These are phyloP conservation scores for Eumerus sabulonum DNA, from an alignment of 2,888 invertebrate species.

Conservation along the genomic window DNA sequence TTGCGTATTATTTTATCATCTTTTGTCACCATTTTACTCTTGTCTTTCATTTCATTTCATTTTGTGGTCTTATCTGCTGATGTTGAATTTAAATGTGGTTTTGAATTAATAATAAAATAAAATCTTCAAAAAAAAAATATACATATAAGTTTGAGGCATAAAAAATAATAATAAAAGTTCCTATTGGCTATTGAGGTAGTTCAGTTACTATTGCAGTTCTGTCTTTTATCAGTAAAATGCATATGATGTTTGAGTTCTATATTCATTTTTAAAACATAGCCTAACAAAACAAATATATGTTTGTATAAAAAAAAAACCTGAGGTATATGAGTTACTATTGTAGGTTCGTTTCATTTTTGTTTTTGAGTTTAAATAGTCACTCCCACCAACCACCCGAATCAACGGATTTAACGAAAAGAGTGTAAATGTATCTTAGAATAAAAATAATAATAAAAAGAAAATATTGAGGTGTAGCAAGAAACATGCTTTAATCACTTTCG, in stretches of 20 bases:
- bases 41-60: slow-evolving; percentile 13
- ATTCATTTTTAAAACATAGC: slow-evolving; percentile 47
- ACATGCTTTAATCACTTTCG: slow-evolving; percentile 29
- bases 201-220: slow-evolving; percentile 79
- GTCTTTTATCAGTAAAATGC: slow-evolving; percentile 71
- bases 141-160: slow-evolving; percentile 29
- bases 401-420: too few species aligned
- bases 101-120: slow-evolving; percentile 8
- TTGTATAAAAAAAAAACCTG: slow-evolving; percentile 70
- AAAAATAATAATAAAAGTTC: slow-evolving; percentile 44
- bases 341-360: slow-evolving; percentile 67
- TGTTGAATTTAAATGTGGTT: slow-evolving; percentile 10
- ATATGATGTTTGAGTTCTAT: slow-evolving; percentile 50
- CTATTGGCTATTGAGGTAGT: slow-evolving; percentile 78
- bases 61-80: slow-evolving; percentile 12
- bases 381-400: too few species aligned
- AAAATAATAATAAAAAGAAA: slow-evolving; percentile 26
- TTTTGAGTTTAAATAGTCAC: too few species aligned
- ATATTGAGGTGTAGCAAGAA: slow-evolving; percentile 52
- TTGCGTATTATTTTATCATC: too few species aligned
- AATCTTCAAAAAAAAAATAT: slow-evolving; percentile 4
- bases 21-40: slow-evolving; percentile 67
- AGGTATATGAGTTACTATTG: slow-evolving; percentile 78
- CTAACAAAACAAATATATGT: slow-evolving; percentile 16
- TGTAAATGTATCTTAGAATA: slow-evolving; percentile 38